Evolutionary conservation across 1,140 invertebrate genomes (phyloP), one percentile per base, ranked within the genome.

Genomic region (Bombus waltoni): DNA sequence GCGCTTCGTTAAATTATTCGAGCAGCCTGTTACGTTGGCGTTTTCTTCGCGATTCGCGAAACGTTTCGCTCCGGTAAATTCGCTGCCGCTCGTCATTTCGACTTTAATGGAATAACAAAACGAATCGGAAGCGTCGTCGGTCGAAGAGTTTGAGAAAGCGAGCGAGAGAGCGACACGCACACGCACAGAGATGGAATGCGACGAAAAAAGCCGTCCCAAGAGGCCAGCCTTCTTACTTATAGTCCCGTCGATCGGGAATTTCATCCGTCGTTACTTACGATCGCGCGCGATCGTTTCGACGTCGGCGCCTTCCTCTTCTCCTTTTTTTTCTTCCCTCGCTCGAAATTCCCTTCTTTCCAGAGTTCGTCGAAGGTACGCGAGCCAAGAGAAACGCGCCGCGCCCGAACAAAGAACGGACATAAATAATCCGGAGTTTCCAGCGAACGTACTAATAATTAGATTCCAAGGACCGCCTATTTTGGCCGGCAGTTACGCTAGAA

Each of bases 401-500:
- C 70, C 59, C 88, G 88, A 86, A 89, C 88, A 89, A 89, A 89
- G 87, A 89, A 89, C 82, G 44, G 72, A 83, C 80, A 89, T 90
- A 89, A 90, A 90, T 89, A 89, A 90, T 87, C 88, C 78, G 18
- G 74, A 81, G 81, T 89, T 87, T 89, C 81, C 81, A 87, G 73
- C 85, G 72, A 65, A 53, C 85, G 85, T 91, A 87, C 81, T 72
- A 89, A 92, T 92, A 92, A 91, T 91, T 91, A 92, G 90, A 91
- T 92, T 90, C 89, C 78, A 87, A 89, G 89, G 91, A 86, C 91
- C 90, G 88, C 87, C 90, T 92, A 91, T 91, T 92, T 90, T 88
- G 85, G 81, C 87, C 81, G 81, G 83, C 88, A 92, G 84, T 91
- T 89, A 79, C 88, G 90, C 87, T 90, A 87, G 84, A 89, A 87